Evolutionary conservation across 2,113 vertebrate genomes (phyloP), one percentile per base, ranked within the genome.

Genomic region (Hippocampus comes): DNA sequence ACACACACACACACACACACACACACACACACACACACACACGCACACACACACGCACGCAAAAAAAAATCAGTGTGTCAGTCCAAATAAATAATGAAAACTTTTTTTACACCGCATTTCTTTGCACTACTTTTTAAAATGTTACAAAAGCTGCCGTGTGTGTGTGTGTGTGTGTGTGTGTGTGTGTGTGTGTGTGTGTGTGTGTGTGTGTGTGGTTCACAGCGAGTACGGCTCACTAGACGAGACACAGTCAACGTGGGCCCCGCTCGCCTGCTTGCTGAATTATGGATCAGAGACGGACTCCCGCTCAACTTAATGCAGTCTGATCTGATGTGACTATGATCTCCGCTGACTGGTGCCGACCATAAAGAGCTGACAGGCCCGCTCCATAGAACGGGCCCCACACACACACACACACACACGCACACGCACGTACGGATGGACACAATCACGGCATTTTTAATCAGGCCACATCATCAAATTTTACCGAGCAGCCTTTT

Each of bases 201-300:
- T 51, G 73, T 23, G 69, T 38, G 67, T 79, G 73, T 87, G 87
- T 87, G 84, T 86, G 77, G 88, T 91, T 91, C 90, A 91, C 43
- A n/a, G 82, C 67, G 67, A 87, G 88, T 90, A 89, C 87, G 81
- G 86, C 90, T 85, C 86, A 84, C 84, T 78, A 89, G 88, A 87
- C 88, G 78, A 91, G 87, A 91, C 85, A 84, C 84, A 85, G 90
- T 90, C 87, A 83, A 89, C 85, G 81, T 87, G 85, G 86, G 86
- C 86, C 59, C 5, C 61, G 79, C 86, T 89, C 90, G 89, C 87
- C 82, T 84, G 84, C 86, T 88, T 86, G 88, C 71, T 91, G 87
- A 91, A 91, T 91, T 90, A 91, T 91, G 90, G 90, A 91, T 91
- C 90, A 90, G 87, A 91, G 87, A 86, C 84, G 84, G 88, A 88